Evolutionary conservation across 2,797 vertebrate genomes (phyloP), one percentile per base, ranked within the genome.

Genomic region (Enteromius afrohamiltoni): DNA sequence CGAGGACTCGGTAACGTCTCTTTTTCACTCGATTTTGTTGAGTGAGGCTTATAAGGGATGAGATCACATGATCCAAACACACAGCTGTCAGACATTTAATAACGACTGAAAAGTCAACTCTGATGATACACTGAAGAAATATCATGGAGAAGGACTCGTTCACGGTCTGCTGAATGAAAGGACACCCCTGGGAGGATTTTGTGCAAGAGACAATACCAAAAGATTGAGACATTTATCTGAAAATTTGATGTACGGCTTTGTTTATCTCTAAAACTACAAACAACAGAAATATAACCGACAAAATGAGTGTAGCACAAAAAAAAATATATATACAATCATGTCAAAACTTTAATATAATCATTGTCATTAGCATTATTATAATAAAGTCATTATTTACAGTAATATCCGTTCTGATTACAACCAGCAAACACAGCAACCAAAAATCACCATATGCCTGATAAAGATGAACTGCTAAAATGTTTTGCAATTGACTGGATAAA

Each of bases 31-130:
- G 1, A n/a, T 64, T 37, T 17, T 26, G 62, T 55, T 81, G 79
- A 76, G 19, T 49, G 64, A 77, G 74, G 74, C 67, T 51, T 65
- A 70, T 53, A 51, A 53, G 40, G 62, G n/a, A 70, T 74, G 17
- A 86, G 53, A 49, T 82, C 67, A 29, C 60, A 47, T 77, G 74
- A 85, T 60, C 60, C 55, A 85, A 68, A 45, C 47, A 23, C 58
- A 78, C 75, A 82, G 74, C 80, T 82, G 84, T 74, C 60, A 14
- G 51, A 82, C 29, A 77, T 85, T 79, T 85, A 79, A 85, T 85
- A 82, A 85, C 80, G 71, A 73, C 67, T 45, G 55, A 82, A 45
- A 81, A 62, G 51, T 64, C 29, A 74, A 49, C 26, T 16, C 37
- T 77, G 53, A 80, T 80, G 51, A 80, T 80, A 58, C 34, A 71